Evolutionary conservation across 2,113 vertebrate genomes (phyloP).

Genomic region (Podarcis cretensis): DNA sequence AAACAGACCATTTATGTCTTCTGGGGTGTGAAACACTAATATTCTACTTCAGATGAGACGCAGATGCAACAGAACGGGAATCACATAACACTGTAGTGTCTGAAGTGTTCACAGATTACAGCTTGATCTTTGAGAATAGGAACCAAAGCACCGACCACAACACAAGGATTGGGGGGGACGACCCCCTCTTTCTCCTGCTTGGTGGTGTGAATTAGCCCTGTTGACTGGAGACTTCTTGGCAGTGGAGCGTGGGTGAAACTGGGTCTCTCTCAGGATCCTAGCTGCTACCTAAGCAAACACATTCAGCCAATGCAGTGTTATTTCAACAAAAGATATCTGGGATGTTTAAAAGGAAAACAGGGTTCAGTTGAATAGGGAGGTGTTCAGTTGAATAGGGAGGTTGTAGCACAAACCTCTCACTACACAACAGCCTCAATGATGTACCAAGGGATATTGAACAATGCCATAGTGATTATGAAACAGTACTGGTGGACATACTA

Average conservation of each 20-base stretch:
- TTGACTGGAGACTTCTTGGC: not conserved
- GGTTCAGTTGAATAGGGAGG: not conserved
- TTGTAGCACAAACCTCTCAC: not conserved
- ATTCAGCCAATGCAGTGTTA: not conserved
- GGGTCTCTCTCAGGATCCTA: not conserved
- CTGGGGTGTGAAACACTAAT: not conserved
- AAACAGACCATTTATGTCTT: not conserved
- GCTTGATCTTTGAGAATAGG: not conserved
- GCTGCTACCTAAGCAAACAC: not conserved
- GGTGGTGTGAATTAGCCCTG: slow-evolving; percentile 28
- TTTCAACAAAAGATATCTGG: not conserved
- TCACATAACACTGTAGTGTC: not conserved
- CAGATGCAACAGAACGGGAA: not conserved
- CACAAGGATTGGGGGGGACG: too few relatives aligned
- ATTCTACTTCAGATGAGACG: not conserved
- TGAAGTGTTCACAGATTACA: not conserved
- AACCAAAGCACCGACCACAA: not conserved
- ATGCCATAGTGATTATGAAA: not conserved
- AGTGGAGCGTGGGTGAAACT: not conserved
- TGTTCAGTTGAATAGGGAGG: not conserved
- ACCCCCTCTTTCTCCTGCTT: not conserved
- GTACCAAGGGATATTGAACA: not conserved
- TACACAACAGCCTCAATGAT: not conserved
- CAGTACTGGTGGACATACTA: not conserved
- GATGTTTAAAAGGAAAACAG: not conserved